Evolutionary conservation across 2,888 invertebrate species (phyloP).

Genomic region (Conops quadrifasciatus): DNA sequence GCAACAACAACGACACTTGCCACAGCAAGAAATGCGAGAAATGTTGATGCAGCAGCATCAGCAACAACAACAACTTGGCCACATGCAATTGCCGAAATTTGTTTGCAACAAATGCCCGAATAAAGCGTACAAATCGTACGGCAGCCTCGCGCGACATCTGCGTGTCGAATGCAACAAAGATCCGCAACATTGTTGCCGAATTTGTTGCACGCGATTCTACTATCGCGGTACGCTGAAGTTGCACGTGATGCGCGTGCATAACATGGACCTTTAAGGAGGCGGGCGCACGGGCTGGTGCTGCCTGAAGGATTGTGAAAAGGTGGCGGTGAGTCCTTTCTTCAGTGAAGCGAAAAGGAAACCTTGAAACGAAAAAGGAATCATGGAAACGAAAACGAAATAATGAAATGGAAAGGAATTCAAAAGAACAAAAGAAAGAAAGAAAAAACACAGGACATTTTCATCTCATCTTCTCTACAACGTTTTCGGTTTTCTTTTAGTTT

Average conservation of each 20-base stretch:
- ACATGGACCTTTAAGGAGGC: constrained; percentile 9
- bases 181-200: constrained; percentile 64
- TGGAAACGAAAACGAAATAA: background rate
- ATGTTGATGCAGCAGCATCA: background rate
- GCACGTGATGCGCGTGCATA: constrained; percentile 45
- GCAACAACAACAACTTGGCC: constrained; percentile 16
- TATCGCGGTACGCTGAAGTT: constrained; percentile 50
- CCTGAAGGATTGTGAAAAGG: background rate
- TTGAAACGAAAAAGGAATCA: background rate
- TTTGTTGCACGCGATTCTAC: constrained; percentile 59
- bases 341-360: no score
- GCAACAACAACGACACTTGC: constrained; percentile 8
- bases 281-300: background rate
- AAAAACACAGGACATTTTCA: no score
- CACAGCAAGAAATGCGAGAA: background rate
- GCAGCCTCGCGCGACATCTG: constrained; percentile 65
- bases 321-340: background rate
- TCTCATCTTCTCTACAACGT: no score
- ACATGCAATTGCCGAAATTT: constrained; percentile 35
- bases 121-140: constrained; percentile 57
- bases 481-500: no score
- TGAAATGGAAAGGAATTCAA: no score
- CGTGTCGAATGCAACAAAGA: constrained; percentile 67
- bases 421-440: no score
- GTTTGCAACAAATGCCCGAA: constrained; percentile 48